phyloP scores from a whole-genome alignment of 2,797 vertebrate genomes.

The Gephyroberyx darwinii region DNA sequence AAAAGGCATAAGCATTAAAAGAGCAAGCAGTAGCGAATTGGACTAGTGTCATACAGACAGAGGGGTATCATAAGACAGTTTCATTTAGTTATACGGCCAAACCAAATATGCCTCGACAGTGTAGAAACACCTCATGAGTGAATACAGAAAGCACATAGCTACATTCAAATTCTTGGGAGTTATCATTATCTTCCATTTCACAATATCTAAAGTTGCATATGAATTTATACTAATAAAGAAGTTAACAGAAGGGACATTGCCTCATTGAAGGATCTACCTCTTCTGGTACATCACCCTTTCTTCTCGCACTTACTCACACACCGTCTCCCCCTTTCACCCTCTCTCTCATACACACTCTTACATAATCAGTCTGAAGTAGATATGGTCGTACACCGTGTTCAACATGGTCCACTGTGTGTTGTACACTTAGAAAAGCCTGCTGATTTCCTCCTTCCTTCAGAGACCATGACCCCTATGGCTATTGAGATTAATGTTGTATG shows the following conservation, averaged over 20 bases:
- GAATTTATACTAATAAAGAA: too few relatives aligned
- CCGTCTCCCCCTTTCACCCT: background rate
- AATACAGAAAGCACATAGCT: background rate
- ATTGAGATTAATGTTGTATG: conserved; percentile 48
- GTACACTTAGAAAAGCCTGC: conserved; percentile 8
- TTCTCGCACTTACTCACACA: background rate
- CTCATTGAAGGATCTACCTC: background rate
- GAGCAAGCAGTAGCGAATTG: too few relatives aligned
- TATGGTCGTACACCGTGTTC: background rate
- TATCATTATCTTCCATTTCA: too few relatives aligned
- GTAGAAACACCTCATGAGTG: background rate
- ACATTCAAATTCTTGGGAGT: background rate
- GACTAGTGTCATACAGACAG: too few relatives aligned
- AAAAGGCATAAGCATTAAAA: too few relatives aligned
- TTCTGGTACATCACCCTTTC: background rate
- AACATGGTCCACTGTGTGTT: background rate
- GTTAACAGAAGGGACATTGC: too few relatives aligned
- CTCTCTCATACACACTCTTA: background rate
- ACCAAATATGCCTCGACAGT: background rate
- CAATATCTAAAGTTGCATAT: too few relatives aligned
- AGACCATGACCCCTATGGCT: background rate
- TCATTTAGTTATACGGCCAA: too few relatives aligned
- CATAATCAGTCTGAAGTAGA: conserved; percentile 2
- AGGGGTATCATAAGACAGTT: too few relatives aligned
- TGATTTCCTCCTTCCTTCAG: conserved; percentile 12